phyloP scores from a whole-genome alignment of 1,140 invertebrate species.

The Cotesia glomerata region DNA sequence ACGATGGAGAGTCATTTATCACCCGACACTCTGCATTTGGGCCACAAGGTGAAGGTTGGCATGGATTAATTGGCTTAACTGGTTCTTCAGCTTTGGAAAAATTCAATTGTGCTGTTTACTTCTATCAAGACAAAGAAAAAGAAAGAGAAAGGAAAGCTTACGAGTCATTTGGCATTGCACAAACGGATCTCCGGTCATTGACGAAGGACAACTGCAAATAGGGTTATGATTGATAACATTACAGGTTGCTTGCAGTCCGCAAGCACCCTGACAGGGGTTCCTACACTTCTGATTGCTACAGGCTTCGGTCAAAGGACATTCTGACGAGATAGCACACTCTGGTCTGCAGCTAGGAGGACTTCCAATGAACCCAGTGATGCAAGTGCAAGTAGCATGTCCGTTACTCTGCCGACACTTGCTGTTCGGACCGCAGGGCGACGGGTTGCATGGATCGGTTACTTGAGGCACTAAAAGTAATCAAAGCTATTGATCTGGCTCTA shows the following conservation, averaged over 20 bases:
- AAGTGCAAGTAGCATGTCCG: constrained; percentile 72
- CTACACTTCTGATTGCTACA: constrained; percentile 75
- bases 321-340: constrained; percentile 72
- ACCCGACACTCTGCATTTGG: constrained; percentile 74
- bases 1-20: constrained; percentile 68
- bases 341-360: constrained; percentile 73
- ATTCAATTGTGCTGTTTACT: constrained; percentile 12
- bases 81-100: constrained; percentile 10
- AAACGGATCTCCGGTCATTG: constrained; percentile 69
- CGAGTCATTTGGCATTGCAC: constrained; percentile 43
- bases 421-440: constrained; percentile 68
- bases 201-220: constrained; percentile 70
- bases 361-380: constrained; percentile 70
- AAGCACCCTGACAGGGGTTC: constrained; percentile 75
- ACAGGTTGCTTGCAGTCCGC: constrained; percentile 70
- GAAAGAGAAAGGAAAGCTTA: constrained; percentile 38
- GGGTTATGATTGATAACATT: constrained; percentile 70
- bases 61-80: constrained; percentile 66
- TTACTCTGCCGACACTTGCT: constrained; percentile 71
- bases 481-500: no score
- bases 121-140: no score
- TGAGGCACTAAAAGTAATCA: no score
- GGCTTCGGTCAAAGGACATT: constrained; percentile 70
- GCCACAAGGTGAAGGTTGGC: constrained; percentile 74
- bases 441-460: constrained; percentile 15